A percentile compares a stretch with the other conserved stretches of the same genome.
phyloP scores from a whole-genome alignment of 1,140 invertebrate genomes.

The Papilio dardanus region DNA sequence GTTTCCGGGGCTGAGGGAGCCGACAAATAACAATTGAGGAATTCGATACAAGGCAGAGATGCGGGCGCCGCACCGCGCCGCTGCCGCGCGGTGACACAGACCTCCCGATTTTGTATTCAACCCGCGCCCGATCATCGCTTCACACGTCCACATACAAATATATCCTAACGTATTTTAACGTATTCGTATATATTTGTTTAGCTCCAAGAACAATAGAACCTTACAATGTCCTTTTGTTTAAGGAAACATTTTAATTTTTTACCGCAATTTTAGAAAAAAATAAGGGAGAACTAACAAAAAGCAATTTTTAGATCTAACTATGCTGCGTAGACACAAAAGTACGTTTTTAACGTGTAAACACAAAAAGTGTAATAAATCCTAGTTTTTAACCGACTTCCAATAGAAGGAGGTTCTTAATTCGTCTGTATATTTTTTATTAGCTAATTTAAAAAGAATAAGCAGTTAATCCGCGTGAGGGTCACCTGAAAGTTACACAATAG shows the following conservation, averaged over 20 bases:
- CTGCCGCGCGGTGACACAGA: slow-evolving; percentile 45
- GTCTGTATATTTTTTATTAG: background rate
- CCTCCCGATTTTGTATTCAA: slow-evolving; percentile 58
- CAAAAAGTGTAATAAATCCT: too few species aligned
- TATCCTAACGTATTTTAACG: slow-evolving; percentile 46
- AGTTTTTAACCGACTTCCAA: too few species aligned
- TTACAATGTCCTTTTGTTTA: background rate
- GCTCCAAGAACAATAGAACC: background rate
- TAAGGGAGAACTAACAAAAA: background rate
- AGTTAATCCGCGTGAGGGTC: background rate
- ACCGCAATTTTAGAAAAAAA: background rate
- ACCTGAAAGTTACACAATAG: background rate
- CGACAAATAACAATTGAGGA: slow-evolving; percentile 66
- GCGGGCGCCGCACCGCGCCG: slow-evolving; percentile 45
- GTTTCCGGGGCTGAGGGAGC: slow-evolving; percentile 61
- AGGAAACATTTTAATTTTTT: background rate
- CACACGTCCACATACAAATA: slow-evolving; percentile 46
- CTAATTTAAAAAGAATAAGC: background rate
- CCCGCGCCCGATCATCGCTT: slow-evolving; percentile 46
- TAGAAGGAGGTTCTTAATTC: too few species aligned
- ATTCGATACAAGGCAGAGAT: slow-evolving; percentile 64
- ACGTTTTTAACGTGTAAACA: background rate
- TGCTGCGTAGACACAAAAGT: background rate
- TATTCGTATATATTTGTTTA: slow-evolving; percentile 35
- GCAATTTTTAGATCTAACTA: background rate